Conservation (phyloP, 2,113 vertebrate genomes). For the Prunella fulvescens region DNA sequence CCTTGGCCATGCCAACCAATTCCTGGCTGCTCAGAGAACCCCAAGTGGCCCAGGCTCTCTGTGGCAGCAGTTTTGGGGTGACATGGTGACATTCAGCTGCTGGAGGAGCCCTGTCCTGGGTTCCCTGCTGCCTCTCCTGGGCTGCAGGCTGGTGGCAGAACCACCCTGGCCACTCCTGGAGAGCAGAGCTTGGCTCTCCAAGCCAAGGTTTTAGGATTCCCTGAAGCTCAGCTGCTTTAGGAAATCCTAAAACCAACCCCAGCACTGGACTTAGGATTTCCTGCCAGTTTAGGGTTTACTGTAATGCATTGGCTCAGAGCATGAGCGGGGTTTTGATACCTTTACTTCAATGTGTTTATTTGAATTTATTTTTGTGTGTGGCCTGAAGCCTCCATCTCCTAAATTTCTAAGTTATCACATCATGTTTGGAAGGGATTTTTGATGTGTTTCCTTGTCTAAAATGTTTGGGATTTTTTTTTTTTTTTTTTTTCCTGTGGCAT, state of each 20-base stretch:
- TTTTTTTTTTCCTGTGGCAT: accelerated
- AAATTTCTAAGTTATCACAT: not conserved
- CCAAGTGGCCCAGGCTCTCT: not conserved
- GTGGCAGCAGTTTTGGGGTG: not conserved
- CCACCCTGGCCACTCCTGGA: not conserved
- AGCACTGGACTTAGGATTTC: not conserved
- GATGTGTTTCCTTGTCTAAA: not conserved
- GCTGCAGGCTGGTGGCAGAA: not conserved
- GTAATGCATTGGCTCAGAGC: not conserved
- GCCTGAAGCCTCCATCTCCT: not conserved
- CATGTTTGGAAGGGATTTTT: not conserved
- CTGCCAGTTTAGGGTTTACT: not conserved
- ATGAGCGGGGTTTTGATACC: not conserved
- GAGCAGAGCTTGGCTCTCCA: no score
- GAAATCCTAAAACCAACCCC: not conserved
- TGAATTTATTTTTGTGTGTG: not conserved
- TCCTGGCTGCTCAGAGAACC: not conserved
- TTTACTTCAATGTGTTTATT: not conserved
- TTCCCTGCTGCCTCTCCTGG: not conserved
- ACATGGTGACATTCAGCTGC: not conserved
- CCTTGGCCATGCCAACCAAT: not conserved
- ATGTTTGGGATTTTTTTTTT: not conserved
- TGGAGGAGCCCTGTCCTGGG: not conserved
- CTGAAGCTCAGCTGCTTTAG: no score
- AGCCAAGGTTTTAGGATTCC: no score